phyloP scores from a whole-genome alignment of 2,888 invertebrate genomes.

The Chloromyia formosa region DNA sequence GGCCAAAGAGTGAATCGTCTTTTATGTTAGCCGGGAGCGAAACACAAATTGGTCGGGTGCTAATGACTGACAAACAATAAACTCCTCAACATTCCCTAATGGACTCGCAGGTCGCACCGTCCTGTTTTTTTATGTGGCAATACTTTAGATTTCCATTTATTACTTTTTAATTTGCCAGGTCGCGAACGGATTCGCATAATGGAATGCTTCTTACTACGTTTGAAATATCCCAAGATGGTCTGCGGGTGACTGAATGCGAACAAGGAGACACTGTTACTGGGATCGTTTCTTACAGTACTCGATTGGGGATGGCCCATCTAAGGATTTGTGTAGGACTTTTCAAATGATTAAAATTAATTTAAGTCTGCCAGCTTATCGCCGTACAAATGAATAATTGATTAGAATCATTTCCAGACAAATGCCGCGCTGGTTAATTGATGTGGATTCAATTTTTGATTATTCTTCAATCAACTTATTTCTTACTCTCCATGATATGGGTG shows the following conservation, averaged over 20 bases:
- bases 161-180: conserved; percentile 33
- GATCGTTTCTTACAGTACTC: conserved; percentile 4
- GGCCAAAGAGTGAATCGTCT: neutral
- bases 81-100: conserved; percentile 28
- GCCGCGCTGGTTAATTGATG: too few relatives aligned
- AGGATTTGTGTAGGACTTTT: neutral
- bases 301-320: neutral
- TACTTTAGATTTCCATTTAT: conserved; percentile 26
- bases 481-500: too few relatives aligned
- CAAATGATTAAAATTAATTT: conserved; percentile 29
- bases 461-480: too few relatives aligned
- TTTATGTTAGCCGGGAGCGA: conserved; percentile 12
- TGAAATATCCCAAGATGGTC: neutral
- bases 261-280: neutral
- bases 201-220: conserved; percentile 5
- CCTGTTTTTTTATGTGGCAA: conserved; percentile 1
- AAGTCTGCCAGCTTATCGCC: neutral
- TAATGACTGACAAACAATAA: conserved; percentile 39
- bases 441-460: too few relatives aligned
- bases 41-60: conserved; percentile 25
- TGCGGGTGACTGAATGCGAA: conserved; percentile 6
- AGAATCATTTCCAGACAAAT: too few relatives aligned
- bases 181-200: conserved; percentile 1
- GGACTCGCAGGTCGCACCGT: neutral
- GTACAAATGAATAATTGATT: conserved; percentile 28